Conservation (phyloP, 1,140 invertebrate species). For the Drosophila saltans region DNA sequence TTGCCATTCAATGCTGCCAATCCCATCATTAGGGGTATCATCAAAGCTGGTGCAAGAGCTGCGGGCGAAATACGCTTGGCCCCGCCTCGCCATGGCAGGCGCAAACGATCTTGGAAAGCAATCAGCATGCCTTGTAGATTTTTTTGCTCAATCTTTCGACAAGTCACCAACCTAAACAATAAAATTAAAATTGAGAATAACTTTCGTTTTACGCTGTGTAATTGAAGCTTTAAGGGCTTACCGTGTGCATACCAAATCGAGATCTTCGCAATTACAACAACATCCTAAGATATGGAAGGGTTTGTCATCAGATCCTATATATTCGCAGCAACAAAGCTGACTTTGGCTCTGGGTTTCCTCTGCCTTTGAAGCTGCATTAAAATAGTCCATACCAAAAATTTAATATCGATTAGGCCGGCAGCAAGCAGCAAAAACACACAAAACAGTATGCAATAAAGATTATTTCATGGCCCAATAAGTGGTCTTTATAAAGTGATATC, state of each 20-base stretch:
- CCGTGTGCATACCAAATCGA: conserved; percentile 83
- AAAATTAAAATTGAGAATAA: neutral
- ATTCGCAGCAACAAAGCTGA: conserved; percentile 86
- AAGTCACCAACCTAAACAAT: conserved; percentile 57
- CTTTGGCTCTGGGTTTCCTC: conserved; percentile 40
- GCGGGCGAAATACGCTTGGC: conserved; percentile 83
- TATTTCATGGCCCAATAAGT: conserved; percentile 10
- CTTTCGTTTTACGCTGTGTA: neutral
- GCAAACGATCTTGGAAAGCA: conserved; percentile 84
- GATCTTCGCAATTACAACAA: conserved; percentile 85
- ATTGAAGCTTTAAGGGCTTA: conserved; percentile 11
- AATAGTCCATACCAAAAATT: conserved; percentile 37
- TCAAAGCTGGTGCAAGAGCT: conserved; percentile 77
- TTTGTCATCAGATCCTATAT: conserved; percentile 84
- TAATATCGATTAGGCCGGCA: conserved; percentile 42
- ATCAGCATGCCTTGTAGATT: conserved; percentile 72
- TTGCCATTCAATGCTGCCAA: conserved; percentile 83
- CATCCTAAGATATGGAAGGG: conserved; percentile 85
- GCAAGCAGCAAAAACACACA: conserved; percentile 51
- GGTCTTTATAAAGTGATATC: neutral
- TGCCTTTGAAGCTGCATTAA: conserved; percentile 37
- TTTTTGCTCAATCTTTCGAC: conserved; percentile 56
- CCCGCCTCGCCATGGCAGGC: conserved; percentile 85
- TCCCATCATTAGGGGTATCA: conserved; percentile 82
- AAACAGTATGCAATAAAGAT: conserved; percentile 50